A percentile compares a stretch with the other conserved stretches of the same genome.
Conservation (phyloP, 2,888 invertebrate species). For the Ophion costatus region DNA sequence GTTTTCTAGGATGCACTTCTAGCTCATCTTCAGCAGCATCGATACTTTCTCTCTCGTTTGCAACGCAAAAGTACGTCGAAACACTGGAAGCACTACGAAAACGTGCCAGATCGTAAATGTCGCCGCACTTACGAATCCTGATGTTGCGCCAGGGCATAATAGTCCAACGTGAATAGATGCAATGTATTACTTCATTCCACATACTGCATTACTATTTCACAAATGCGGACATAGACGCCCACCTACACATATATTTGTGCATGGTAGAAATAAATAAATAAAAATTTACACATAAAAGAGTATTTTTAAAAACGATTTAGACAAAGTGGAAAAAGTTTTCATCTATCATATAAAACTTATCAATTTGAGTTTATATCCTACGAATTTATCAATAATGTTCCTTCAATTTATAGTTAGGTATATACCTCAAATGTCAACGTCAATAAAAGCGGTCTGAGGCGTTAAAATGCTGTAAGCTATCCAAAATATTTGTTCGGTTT, state of each 20-base stretch:
- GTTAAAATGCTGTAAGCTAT: neutral
- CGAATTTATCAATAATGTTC: neutral
- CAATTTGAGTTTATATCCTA: neutral
- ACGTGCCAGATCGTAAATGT: slow-evolving; percentile 63
- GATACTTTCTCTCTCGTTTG: slow-evolving; percentile 63
- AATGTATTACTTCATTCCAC: slow-evolving; percentile 55
- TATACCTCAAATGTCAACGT: neutral
- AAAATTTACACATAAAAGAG: neutral
- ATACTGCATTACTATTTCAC: neutral
- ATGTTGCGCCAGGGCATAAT: slow-evolving; percentile 58
- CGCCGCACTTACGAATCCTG: slow-evolving; percentile 62
- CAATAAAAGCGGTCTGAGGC: neutral
- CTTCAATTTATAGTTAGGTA: too few species aligned
- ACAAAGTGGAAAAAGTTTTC: neutral
- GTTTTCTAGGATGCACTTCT: slow-evolving; percentile 38
- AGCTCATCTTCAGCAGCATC: slow-evolving; percentile 50
- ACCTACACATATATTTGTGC: neutral
- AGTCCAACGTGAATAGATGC: slow-evolving; percentile 40
- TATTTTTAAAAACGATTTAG: neutral
- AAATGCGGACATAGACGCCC: neutral
- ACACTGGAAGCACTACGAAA: slow-evolving; percentile 59
- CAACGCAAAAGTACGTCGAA: slow-evolving; percentile 48
- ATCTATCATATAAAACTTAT: neutral
- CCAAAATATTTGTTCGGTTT: neutral
- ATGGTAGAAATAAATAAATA: neutral